A percentile compares a stretch with the other conserved stretches of the same genome.
phyloP scores from a whole-genome alignment of 2,888 invertebrate species.

The Cotesia congregata region DNA sequence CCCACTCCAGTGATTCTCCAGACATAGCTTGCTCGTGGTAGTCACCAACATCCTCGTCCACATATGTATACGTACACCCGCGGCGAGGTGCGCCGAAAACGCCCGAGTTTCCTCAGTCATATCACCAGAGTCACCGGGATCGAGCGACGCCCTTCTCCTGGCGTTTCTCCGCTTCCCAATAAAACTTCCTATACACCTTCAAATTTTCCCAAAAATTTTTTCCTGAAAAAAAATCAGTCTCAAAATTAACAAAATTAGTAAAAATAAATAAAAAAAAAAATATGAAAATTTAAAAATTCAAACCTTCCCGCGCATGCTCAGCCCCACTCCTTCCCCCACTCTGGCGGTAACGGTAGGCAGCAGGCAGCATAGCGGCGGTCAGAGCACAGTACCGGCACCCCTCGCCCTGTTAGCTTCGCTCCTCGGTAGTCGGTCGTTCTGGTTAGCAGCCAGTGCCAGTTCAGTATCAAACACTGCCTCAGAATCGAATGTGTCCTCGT shows the following conservation, averaged over 20 bases:
- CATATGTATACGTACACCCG: too few species aligned
- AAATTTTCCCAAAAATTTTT: neutral
- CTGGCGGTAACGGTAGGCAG: neutral
- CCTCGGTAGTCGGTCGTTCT: conserved; percentile 16
- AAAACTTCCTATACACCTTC: neutral
- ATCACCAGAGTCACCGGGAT: conserved; percentile 51
- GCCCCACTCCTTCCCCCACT: conserved; percentile 29
- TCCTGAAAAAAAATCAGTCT: neutral
- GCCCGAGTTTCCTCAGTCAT: conserved; percentile 48
- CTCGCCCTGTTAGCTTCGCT: conserved; percentile 20
- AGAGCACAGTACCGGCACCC: neutral
- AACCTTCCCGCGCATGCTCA: neutral
- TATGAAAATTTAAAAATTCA: neutral
- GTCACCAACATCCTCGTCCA: too few species aligned
- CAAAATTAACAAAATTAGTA: too few species aligned
- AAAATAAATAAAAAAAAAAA: too few species aligned
- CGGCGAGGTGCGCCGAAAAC: conserved; percentile 45
- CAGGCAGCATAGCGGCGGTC: too few species aligned
- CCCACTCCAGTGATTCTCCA: neutral
- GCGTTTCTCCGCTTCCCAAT: conserved; percentile 17
- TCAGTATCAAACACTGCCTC: conserved; percentile 36
- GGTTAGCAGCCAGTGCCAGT: neutral
- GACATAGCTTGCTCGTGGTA: too few species aligned
- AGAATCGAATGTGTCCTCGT: conserved; percentile 51
- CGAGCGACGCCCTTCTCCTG: conserved; percentile 57